Percentiles rank a stretch among this genome's conserved stretches.
Conservation (phyloP, 2,888 invertebrate species). For the Rhimphoctona megacephalus region DNA sequence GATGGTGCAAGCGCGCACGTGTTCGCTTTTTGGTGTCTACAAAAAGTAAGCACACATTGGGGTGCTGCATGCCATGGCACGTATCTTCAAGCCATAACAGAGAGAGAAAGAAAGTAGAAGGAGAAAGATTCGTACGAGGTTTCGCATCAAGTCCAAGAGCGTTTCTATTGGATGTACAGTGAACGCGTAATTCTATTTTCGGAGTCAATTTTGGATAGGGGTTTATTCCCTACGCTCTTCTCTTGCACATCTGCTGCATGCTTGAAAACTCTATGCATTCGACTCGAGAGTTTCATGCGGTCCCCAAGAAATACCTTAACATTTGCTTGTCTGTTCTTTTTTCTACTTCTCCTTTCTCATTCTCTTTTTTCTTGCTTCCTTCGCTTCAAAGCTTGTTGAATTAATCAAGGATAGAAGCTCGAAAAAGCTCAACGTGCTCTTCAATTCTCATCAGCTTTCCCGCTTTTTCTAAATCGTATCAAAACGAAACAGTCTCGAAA, state of each 20-base stretch:
- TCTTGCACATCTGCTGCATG: conserved; percentile 62
- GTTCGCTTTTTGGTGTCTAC: conserved; percentile 43
- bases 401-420: background rate
- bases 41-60: conserved; percentile 46
- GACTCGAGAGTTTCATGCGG: conserved; percentile 51
- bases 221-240: conserved; percentile 48
- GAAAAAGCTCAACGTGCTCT: background rate
- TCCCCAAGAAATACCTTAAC: conserved; percentile 60
- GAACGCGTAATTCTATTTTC: conserved; percentile 63
- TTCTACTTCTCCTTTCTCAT: background rate
- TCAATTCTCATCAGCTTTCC: background rate
- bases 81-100: conserved; percentile 52
- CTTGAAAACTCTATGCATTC: conserved; percentile 60
- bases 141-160: conserved; percentile 39
- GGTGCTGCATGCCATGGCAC: conserved; percentile 39
- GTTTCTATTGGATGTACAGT: conserved; percentile 37
- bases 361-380: background rate
- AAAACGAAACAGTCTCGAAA: background rate
- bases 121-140: conserved; percentile 15
- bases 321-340: conserved; percentile 16
- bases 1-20: conserved; percentile 49
- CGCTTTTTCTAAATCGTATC: background rate
- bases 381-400: background rate
- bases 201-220: conserved; percentile 47
- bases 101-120: conserved; percentile 9